Conservation (phyloP, 2,797 vertebrate species). For the Chiropotes sagulatus region DNA sequence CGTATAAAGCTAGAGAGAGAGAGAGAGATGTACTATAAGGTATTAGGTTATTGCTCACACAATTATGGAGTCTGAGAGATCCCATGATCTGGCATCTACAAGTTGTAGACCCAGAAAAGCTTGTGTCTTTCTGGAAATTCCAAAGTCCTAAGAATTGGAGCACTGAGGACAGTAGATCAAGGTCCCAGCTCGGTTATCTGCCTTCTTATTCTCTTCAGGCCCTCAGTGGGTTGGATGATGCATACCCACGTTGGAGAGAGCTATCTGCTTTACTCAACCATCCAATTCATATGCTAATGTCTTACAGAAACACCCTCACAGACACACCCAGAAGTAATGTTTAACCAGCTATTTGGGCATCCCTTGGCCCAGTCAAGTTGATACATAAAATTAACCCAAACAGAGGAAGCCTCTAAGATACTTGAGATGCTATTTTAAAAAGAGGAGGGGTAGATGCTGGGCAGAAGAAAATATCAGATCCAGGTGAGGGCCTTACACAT, state of each 20-base stretch:
- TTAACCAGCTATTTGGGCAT: background rate
- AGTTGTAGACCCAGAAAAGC: background rate
- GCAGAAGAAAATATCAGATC: background rate
- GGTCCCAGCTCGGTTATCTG: background rate
- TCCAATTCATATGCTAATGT: background rate
- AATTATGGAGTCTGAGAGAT: background rate
- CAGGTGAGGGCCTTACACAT: background rate
- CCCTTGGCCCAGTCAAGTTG: background rate
- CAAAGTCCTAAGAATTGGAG: background rate
- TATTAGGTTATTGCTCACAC: background rate
- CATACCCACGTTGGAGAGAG: background rate
- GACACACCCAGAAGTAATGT: background rate
- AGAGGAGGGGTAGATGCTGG: background rate
- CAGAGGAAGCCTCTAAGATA: background rate
- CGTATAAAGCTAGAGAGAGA: background rate
- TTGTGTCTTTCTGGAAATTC: background rate
- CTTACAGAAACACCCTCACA: background rate
- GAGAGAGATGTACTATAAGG: background rate
- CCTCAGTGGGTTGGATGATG: background rate
- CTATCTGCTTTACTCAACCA: background rate
- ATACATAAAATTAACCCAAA: background rate
- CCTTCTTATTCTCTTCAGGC: background rate
- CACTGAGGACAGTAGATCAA: background rate
- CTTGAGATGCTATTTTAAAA: background rate
- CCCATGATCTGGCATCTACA: background rate